A percentile compares a stretch with the other conserved stretches of the same genome.
Evolutionary conservation across 1,140 invertebrate species (phyloP).

Genomic region (Drosophila pachea): DNA sequence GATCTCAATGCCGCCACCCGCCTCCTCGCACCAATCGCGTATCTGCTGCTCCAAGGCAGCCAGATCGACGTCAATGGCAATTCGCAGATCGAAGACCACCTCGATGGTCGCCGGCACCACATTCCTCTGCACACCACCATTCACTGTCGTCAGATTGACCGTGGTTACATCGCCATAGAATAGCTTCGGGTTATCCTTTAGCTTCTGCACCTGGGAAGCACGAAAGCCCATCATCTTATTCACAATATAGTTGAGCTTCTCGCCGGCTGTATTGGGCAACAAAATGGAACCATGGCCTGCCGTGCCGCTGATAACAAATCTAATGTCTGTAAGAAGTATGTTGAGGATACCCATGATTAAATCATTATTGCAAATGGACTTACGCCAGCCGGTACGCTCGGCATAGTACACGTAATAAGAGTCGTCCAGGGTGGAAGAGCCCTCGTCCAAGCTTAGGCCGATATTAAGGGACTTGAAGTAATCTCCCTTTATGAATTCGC

Average conservation of each 20-base stretch:
- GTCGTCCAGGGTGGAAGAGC: conserved; percentile 82
- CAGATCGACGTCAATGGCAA: conserved; percentile 83
- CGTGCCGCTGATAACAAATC: conserved; percentile 82
- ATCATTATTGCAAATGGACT: conserved; percentile 26
- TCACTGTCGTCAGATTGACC: conserved; percentile 91
- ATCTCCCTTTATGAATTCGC: conserved; percentile 86
- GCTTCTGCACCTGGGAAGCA: conserved; percentile 84
- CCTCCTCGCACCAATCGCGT: conserved; percentile 88
- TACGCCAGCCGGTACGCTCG: conserved; percentile 86
- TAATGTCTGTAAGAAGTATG: conserved; percentile 80
- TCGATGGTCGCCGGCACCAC: conserved; percentile 90
- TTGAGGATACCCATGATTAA: not conserved
- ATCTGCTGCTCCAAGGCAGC: conserved; percentile 84
- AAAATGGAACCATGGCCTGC: conserved; percentile 94
- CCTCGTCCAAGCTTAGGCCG: conserved; percentile 95
- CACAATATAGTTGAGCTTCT: conserved; percentile 89
- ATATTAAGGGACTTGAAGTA: conserved; percentile 92
- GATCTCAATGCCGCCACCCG: conserved; percentile 87
- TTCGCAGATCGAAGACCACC: conserved; percentile 89
- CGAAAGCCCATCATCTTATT: conserved; percentile 87
- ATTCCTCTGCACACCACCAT: conserved; percentile 94
- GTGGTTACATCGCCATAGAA: conserved; percentile 91
- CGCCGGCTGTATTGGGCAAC: conserved; percentile 88
- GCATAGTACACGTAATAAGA: conserved; percentile 87
- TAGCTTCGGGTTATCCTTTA: conserved; percentile 82